A percentile compares a stretch with the other conserved stretches of the same genome.
Conservation (phyloP, 2,797 vertebrate species). For the Danio aesculapii region DNA sequence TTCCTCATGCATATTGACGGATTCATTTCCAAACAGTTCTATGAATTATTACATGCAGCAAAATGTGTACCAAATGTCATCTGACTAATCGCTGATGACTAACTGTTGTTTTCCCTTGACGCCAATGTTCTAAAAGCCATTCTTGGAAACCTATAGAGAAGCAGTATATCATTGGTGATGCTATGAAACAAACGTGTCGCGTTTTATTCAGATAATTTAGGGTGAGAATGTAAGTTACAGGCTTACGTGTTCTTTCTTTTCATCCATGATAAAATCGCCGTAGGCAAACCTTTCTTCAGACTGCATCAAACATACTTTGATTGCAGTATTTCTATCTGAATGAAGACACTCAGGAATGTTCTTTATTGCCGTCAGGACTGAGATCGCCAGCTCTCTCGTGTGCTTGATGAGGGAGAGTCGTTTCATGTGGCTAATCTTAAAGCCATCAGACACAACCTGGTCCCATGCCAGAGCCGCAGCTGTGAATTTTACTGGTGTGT, state of each 20-base stretch:
- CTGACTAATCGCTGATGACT: slow-evolving; percentile 46
- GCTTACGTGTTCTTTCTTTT: slow-evolving; percentile 27
- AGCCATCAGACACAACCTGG: slow-evolving; percentile 59
- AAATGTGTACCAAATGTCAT: slow-evolving; percentile 38
- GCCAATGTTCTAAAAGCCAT: slow-evolving; percentile 4
- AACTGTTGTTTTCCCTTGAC: slow-evolving; percentile 25
- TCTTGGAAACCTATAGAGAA: not conserved
- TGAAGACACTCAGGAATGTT: slow-evolving; percentile 47
- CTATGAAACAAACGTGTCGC: slow-evolving; percentile 9
- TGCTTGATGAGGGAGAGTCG: slow-evolving; percentile 55
- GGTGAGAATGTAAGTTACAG: not conserved
- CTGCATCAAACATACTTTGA: slow-evolving; percentile 45
- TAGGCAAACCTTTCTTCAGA: slow-evolving; percentile 41
- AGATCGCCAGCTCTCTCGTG: slow-evolving; percentile 48
- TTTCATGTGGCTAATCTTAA: slow-evolving; percentile 60
- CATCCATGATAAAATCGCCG: slow-evolving; percentile 18
- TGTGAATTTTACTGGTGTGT: slow-evolving; percentile 77
- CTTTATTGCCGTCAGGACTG: slow-evolving; percentile 48
- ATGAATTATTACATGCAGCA: slow-evolving; percentile 23
- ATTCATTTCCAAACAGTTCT: not conserved
- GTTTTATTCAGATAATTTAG: slow-evolving; percentile 20
- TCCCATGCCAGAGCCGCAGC: slow-evolving; percentile 71
- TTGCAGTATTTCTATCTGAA: slow-evolving; percentile 48
- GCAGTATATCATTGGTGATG: slow-evolving; percentile 1
- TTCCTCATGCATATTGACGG: slow-evolving; percentile 7